A percentile compares a stretch with the other conserved stretches of the same genome.
Conservation (phyloP, 2,888 invertebrate species). For the Vesta saturnalis region DNA sequence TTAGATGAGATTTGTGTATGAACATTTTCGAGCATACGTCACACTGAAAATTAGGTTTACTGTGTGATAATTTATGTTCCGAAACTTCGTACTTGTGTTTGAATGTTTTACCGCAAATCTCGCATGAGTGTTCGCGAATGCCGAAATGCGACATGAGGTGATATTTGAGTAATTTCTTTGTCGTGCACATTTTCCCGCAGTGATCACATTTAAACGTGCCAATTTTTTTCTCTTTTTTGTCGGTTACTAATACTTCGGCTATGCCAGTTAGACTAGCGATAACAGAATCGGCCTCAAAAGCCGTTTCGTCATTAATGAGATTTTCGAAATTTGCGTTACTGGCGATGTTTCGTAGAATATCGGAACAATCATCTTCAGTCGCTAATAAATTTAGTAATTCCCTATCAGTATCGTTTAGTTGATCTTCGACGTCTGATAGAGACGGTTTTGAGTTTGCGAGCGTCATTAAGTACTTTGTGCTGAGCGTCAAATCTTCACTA, state of each 20-base stretch:
- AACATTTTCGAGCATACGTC: constrained; percentile 70
- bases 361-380: constrained; percentile 57
- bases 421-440: constrained; percentile 49
- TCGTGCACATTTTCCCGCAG: constrained; percentile 53
- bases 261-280: not conserved
- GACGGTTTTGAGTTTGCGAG: constrained; percentile 48
- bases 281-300: constrained; percentile 37
- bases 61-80: constrained; percentile 66
- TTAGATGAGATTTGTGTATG: constrained; percentile 69
- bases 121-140: constrained; percentile 53
- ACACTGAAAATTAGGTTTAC: constrained; percentile 68
- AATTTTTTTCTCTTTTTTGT: constrained; percentile 16
- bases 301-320: constrained; percentile 50
- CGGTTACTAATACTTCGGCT: not conserved
- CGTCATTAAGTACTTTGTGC: constrained; percentile 47
- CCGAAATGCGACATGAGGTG: constrained; percentile 56
- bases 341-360: constrained; percentile 57
- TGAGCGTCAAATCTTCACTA: not conserved
- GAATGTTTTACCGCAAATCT: constrained; percentile 56
- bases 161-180: constrained; percentile 56
- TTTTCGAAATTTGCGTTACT: constrained; percentile 56
- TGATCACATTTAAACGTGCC: constrained; percentile 52
- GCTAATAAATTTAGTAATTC: constrained; percentile 57
- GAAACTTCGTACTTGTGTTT: constrained; percentile 55
- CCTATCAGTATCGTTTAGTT: constrained; percentile 56